phyloP scores from a whole-genome alignment of 2,797 vertebrate genomes.

The Enteromius trimaculatus region DNA sequence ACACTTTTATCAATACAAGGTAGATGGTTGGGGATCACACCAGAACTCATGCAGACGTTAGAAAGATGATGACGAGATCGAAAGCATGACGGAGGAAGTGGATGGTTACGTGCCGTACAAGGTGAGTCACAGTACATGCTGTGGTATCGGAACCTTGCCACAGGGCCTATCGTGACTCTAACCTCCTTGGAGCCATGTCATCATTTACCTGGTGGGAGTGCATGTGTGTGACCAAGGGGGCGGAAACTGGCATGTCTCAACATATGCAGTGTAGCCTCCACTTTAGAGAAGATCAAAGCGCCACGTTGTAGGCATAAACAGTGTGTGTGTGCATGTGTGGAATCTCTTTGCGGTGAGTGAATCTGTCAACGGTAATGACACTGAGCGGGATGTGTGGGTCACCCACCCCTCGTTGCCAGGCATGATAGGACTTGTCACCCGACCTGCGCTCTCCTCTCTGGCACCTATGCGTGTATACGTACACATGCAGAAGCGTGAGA shows the following conservation, averaged over 20 bases:
- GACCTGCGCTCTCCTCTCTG: conserved; percentile 51
- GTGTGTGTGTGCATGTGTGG: conserved; percentile 32
- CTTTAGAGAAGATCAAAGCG: conserved; percentile 63
- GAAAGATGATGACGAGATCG: neutral
- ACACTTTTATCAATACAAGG: neutral
- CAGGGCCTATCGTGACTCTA: conserved; percentile 55
- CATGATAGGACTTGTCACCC: conserved; percentile 71
- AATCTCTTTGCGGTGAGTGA: conserved; percentile 66
- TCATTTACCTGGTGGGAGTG: conserved; percentile 56
- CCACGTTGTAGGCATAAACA: conserved; percentile 59
- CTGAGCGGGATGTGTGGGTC: conserved; percentile 66
- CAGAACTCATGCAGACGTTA: neutral
- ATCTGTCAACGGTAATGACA: conserved; percentile 72
- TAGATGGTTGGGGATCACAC: neutral
- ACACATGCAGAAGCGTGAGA: conserved; percentile 25
- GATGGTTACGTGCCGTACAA: neutral
- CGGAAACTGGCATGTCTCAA: conserved; percentile 70
- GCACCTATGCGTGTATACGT: conserved; percentile 36
- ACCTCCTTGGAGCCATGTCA: conserved; percentile 63
- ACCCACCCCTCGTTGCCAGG: conserved; percentile 62
- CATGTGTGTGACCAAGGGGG: conserved; percentile 54
- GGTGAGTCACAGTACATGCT: conserved; percentile 47
- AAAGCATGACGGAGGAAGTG: conserved; percentile 4
- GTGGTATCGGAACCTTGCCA: conserved; percentile 47
- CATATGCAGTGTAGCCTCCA: conserved; percentile 67